Conservation (phyloP, 2,888 invertebrate species). For the Heliconius charithonia region DNA sequence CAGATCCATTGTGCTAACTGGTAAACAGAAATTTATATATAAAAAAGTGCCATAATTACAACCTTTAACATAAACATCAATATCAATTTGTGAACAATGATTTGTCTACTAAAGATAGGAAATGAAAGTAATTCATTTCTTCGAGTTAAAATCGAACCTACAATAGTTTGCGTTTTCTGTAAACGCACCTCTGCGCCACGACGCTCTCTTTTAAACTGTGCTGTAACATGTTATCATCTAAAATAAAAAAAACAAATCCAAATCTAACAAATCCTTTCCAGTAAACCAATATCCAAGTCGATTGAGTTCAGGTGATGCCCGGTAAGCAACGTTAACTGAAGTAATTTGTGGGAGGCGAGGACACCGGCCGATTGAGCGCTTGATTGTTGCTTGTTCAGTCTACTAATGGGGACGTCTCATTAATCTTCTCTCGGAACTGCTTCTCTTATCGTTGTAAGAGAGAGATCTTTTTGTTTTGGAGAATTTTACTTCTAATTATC, state of each 20-base stretch:
- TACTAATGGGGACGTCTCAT: constrained; percentile 26
- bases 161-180: neutral
- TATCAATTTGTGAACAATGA: too few species aligned
- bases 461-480: neutral
- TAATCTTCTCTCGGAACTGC: neutral
- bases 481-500: neutral
- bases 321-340: constrained; percentile 71
- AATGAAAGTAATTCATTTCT: neutral
- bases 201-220: neutral
- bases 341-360: constrained; percentile 67
- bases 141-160: too few species aligned
- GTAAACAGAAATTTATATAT: too few species aligned
- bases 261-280: neutral
- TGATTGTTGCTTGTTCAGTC: constrained; percentile 41
- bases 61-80: too few species aligned
- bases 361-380: constrained; percentile 38
- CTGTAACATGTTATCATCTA: neutral
- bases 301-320: constrained; percentile 64
- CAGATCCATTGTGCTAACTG: too few species aligned
- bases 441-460: neutral
- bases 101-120: too few species aligned
- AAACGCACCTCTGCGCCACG: neutral
- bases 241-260: neutral
- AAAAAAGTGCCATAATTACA: too few species aligned
- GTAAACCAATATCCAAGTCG: constrained; percentile 34